These are phyloP conservation scores for Nemotelus pantherinus DNA, from an alignment of 2,888 invertebrate genomes.

Conservation along the genomic window DNA sequence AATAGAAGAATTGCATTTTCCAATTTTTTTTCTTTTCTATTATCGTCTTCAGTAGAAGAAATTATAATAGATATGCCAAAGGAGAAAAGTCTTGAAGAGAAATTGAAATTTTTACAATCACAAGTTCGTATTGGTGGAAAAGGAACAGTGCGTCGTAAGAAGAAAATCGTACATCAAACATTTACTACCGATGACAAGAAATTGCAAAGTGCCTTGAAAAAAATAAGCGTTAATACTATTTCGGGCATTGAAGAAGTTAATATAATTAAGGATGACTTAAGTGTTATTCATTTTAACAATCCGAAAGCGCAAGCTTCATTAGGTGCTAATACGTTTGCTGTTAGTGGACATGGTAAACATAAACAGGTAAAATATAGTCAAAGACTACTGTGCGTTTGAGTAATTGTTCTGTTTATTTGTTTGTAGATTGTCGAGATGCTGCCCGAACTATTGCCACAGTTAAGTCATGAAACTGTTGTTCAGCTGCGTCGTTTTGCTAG, in stretches of 20 bases:
- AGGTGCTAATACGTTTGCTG: conserved; percentile 98
- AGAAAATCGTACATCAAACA: conserved; percentile 99
- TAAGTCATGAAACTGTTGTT: conserved; percentile 95
- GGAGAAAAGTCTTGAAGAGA: conserved; percentile 88
- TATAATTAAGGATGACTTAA: conserved; percentile 99
- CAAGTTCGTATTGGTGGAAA: conserved; percentile 97
- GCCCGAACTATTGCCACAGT: conserved; percentile 95
- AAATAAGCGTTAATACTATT: conserved; percentile 97
- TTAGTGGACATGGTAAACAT: conserved; percentile 97
- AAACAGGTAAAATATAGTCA: conserved; percentile 79
- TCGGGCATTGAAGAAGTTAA: conserved; percentile 99
- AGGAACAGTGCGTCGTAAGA: conserved; percentile 99
- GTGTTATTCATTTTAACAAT: conserved; percentile 99
- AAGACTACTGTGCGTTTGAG: background rate
- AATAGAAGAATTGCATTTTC: background rate
- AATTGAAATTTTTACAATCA: conserved; percentile 92
- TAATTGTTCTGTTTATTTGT: background rate
- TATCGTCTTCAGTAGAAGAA: conserved; percentile 23
- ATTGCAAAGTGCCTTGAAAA: conserved; percentile 96
- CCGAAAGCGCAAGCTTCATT: conserved; percentile 99
- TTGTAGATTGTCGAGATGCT: conserved; percentile 94
- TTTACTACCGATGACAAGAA: conserved; percentile 99
- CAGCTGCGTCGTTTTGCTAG: conserved; percentile 87
- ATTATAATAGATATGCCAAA: conserved; percentile 18
- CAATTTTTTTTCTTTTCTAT: background rate